Evolutionary conservation across 1,140 invertebrate species (phyloP), one percentile per base, ranked within the genome.

Genomic region (Chironomus tepperi): DNA sequence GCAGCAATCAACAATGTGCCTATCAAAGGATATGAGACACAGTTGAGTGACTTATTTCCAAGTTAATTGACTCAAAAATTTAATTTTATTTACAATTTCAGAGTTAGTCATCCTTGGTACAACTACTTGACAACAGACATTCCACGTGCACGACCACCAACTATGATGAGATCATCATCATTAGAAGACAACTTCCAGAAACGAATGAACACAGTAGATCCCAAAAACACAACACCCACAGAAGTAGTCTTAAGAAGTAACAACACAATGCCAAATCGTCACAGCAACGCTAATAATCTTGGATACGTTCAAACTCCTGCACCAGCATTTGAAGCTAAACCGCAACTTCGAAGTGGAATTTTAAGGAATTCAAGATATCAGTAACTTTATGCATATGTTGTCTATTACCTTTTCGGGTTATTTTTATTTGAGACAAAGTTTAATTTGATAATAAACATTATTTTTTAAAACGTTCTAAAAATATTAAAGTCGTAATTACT

Each of bases 121-220:
- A 70, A 70, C 7, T 70, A 70, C 10, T 70, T 70, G 18, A 70
- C 65, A 7, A 19, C 65, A 70, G 65, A 70, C 18, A 70, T 70
- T 2, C 65, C 65, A 70, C n/a, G 65, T 10, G 65, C 19, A 8
- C 65, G 19, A 18, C 65, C 16, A 70, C 65, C 65, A 19, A 18
- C 65, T 1, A 15, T 70, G 1, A 21, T 70, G 9, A 5, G 65
- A 18, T 70, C 65, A 70, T 21, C 65, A 8, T 70, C 65, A 70
- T 16, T 70, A 1, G 65, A 70, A 57, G 47, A 57, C 12, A 57
- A 15, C 12, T 57, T 57, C 12, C 47, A 57, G n/a, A 57, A n/a
- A 15, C 47, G 47, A 57, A 57, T 57, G 47, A 57, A 8, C 1
- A 1, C 47, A 12, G 47, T 12, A 12, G 47, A 12, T 57, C 3